These are phyloP conservation scores for Campodea augens DNA, from an alignment of 1,140 invertebrate species.

Conservation along the genomic window DNA sequence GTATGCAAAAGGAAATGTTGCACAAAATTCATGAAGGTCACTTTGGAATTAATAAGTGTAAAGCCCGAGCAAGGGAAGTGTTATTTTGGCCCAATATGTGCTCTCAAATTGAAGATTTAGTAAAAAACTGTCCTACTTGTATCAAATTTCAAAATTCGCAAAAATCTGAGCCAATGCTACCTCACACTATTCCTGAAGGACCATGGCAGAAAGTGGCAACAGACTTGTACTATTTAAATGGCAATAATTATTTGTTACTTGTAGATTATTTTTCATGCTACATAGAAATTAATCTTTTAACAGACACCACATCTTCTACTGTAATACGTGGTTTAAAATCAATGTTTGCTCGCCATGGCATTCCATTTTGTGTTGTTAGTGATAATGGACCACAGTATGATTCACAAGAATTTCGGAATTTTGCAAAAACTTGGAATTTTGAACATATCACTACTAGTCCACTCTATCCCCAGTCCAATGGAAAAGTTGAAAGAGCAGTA, in stretches of 20 bases:
- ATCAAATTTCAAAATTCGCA: not conserved
- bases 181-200: not conserved
- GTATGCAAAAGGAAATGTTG: conserved; percentile 17
- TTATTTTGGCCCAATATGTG: not conserved
- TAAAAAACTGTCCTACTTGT: not conserved
- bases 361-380: conserved; percentile 7
- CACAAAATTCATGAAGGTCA: conserved; percentile 18
- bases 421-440: conserved; percentile 14
- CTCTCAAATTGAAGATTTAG: not conserved
- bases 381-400: conserved; percentile 17
- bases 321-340: not conserved
- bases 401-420: conserved; percentile 13
- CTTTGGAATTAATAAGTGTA: conserved; percentile 16
- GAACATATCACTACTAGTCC: conserved; percentile 14
- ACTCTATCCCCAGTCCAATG: conserved; percentile 8
- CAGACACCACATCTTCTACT: not conserved
- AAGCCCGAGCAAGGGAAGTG: not conserved
- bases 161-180: not conserved
- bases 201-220: not conserved
- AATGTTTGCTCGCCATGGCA: conserved; percentile 6
- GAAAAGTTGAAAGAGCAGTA: conserved; percentile 7
- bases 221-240: not conserved
- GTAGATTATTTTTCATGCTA: not conserved
- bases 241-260: not conserved
- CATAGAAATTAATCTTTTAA: not conserved